Conservation (phyloP, 2,888 invertebrate genomes). For the Hypselothyrea guttata region DNA sequence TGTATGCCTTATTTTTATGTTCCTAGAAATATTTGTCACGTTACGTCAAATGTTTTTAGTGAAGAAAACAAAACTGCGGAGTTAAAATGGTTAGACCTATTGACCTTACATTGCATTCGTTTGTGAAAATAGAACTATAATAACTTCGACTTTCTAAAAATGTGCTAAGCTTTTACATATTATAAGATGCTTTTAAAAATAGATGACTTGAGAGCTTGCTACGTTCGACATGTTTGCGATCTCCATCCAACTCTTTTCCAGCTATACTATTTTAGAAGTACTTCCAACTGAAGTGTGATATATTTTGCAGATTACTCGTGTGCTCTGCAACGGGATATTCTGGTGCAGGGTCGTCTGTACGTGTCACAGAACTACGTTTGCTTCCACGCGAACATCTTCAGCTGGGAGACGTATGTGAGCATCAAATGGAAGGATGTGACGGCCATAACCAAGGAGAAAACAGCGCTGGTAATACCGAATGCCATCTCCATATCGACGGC, state of each 20-base stretch:
- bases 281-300: too few relatives aligned
- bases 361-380: conserved; percentile 97
- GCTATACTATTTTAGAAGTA: not conserved
- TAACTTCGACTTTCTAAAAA: too few relatives aligned
- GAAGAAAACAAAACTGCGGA: too few relatives aligned
- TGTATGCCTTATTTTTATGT: too few relatives aligned
- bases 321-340: conserved; percentile 97
- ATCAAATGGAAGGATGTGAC: conserved; percentile 95
- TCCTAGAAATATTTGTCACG: too few relatives aligned
- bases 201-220: not conserved
- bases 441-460: conserved; percentile 97
- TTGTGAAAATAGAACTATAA: too few relatives aligned
- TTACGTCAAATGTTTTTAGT: too few relatives aligned
- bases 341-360: conserved; percentile 97
- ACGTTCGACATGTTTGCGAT: not conserved
- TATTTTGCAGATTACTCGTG: conserved; percentile 93
- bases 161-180: too few relatives aligned
- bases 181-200: too few relatives aligned
- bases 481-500: conserved; percentile 94
- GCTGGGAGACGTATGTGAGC: conserved; percentile 95
- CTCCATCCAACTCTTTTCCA: not conserved
- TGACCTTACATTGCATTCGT: too few relatives aligned
- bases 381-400: conserved; percentile 98
- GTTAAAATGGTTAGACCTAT: too few relatives aligned
- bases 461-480: conserved; percentile 96